Conservation (phyloP, 1,140 invertebrate genomes). For the Drosophila lacertosa region DNA sequence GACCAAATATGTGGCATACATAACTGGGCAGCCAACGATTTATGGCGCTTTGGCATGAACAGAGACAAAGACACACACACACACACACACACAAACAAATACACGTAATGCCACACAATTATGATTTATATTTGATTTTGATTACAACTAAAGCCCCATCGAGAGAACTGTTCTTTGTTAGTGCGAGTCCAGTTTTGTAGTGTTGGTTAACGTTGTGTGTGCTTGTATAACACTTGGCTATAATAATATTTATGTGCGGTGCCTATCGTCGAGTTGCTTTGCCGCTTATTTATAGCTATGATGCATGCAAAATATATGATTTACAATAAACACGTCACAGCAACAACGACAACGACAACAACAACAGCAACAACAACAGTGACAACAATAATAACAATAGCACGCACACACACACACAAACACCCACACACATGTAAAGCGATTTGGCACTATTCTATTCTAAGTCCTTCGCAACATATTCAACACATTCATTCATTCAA, state of each 20-base stretch:
- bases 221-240: conserved; percentile 73
- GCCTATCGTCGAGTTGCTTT: conserved; percentile 38
- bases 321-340: conserved; percentile 65
- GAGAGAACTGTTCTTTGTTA: conserved; percentile 19
- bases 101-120: conserved; percentile 55
- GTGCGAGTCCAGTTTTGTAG: conserved; percentile 23
- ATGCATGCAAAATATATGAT: conserved; percentile 79
- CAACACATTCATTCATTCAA: not conserved
- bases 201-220: conserved; percentile 48
- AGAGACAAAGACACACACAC: conserved; percentile 40
- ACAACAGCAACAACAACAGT: conserved; percentile 39
- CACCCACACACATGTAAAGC: conserved; percentile 14
- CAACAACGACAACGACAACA: conserved; percentile 35
- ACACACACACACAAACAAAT: conserved; percentile 37
- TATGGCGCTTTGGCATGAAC: conserved; percentile 76
- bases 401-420: conserved; percentile 10
- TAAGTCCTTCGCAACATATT: no score
- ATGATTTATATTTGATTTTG: conserved; percentile 81
- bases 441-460: no score
- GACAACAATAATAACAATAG: conserved; percentile 32
- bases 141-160: conserved; percentile 66
- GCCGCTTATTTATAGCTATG: conserved; percentile 76
- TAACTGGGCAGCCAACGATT: conserved; percentile 60
- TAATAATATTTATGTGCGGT: conserved; percentile 65
- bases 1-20: conserved; percentile 57